phyloP scores from a whole-genome alignment of 1,140 invertebrate genomes.

The Drosophila mauritiana region DNA sequence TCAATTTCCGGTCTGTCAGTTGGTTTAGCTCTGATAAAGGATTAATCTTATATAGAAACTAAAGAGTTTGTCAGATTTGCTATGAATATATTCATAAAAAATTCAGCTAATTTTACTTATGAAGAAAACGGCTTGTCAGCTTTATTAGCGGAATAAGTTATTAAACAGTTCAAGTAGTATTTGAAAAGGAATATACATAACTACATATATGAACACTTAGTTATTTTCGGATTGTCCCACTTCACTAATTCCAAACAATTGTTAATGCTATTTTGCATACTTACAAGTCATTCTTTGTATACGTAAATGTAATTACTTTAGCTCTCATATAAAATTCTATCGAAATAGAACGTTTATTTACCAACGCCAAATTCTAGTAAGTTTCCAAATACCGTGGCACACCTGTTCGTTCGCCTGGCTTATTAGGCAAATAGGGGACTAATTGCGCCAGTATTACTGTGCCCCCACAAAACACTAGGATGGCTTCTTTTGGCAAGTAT shows the following conservation, averaged over 20 bases:
- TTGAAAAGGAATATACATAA: too few species aligned
- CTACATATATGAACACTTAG: too few species aligned
- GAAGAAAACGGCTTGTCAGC: neutral
- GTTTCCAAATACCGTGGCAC: conserved; percentile 12
- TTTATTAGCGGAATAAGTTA: neutral
- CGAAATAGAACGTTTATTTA: conserved; percentile 22
- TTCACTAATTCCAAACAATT: too few species aligned
- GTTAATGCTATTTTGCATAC: too few species aligned
- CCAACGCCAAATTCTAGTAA: neutral
- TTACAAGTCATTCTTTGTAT: neutral
- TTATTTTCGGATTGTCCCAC: too few species aligned
- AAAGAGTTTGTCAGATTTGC: neutral
- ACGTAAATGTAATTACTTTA: conserved; percentile 19
- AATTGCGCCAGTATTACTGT: conserved; percentile 5
- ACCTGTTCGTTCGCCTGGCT: conserved; percentile 35
- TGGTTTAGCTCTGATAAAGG: neutral
- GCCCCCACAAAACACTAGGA: conserved; percentile 26
- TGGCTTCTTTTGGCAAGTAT: conserved; percentile 33
- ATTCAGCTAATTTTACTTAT: too few species aligned
- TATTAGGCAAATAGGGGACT: conserved; percentile 6
- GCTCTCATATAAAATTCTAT: conserved; percentile 12
- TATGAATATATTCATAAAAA: neutral
- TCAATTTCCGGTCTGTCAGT: conserved; percentile 43
- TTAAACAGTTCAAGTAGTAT: neutral
- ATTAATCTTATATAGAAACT: neutral